Base-by-base conservation (phyloP, 2,888 invertebrate species). In the Petrolisthes manimaculis region DNA sequence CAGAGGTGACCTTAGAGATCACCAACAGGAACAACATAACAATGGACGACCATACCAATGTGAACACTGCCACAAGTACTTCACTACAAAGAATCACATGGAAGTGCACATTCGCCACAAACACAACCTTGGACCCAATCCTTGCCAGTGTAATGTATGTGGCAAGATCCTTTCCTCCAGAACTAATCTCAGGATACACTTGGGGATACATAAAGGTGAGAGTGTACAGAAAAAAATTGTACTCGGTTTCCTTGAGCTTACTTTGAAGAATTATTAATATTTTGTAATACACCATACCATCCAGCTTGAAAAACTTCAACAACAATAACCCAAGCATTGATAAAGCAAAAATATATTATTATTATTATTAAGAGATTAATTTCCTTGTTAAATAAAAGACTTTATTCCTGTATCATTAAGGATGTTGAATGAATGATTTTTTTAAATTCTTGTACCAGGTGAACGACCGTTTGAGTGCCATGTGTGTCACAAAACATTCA, bases 1-100 rank as follows among this genome's bases (percentile, higher is more conserved):
- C 55, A 89, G 89, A 56, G 69, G 24, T 5, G 89, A 89, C 9
- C 71, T 89, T 24, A 77, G 84, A 54, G 89, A 86, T 21, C 89
- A 89, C 71, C 85, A 89, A 8, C 82, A 77, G 9, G 69, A 77
- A 53, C 56, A 85, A 69, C 85, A 89, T 56, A 88, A 88, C 67
- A 85, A 89, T 86, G 89, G 89, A n/a, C 81, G 89, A 14, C 89
- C 89, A 51, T 89, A 89, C 78, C 90, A 90, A 78, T 90, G 90
- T 78, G 53, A 61, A 4, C 82, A 89, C 4, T 90, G 90, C 82
- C 86, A 89, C 37, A 89, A 88, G 9, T 86, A 79, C 84, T 90
- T 90, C 86, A 87, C 89, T 6, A 90, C 88, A 1, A 82, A 86
- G 56, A 89, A 90, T 79, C 89, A 89, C 80, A 79, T 90, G 77